Evolutionary conservation across 2,113 vertebrate genomes (phyloP).

Genomic region (Stomatorhinus ivindoensis): DNA sequence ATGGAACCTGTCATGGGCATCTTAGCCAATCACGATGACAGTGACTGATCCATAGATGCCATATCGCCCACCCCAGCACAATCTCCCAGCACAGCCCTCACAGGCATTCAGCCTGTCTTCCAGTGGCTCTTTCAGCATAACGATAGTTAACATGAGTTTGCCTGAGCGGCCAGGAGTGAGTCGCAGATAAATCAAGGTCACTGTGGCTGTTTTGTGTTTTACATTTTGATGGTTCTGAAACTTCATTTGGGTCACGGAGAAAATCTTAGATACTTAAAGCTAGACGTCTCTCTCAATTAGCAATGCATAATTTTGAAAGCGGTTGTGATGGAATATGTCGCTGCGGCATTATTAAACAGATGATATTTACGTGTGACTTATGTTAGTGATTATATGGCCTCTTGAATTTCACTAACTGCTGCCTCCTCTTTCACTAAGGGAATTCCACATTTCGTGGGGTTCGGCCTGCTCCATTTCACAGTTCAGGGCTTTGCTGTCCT

Average conservation of each 20-base stretch:
- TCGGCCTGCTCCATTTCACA: conserved; percentile 32
- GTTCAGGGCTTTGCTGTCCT: conserved; percentile 29
- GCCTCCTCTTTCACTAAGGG: conserved; percentile 12
- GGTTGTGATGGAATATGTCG: not conserved
- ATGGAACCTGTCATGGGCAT: conserved; percentile 30
- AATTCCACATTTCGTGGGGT: conserved; percentile 24
- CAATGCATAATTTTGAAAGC: not conserved
- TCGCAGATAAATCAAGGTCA: not conserved
- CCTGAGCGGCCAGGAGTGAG: not conserved
- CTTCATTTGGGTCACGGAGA: not conserved
- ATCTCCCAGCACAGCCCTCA: not conserved
- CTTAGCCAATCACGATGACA: conserved; percentile 27
- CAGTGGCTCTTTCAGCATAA: not conserved
- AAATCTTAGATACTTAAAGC: not conserved
- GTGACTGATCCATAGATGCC: conserved; percentile 35
- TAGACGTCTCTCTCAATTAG: not conserved
- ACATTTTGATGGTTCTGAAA: not conserved
- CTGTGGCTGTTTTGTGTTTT: not conserved
- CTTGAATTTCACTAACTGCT: conserved; percentile 30
- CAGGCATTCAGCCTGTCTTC: not conserved
- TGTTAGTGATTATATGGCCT: not conserved
- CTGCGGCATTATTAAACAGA: not conserved
- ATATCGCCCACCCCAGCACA: conserved; percentile 25
- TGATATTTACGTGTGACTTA: conserved; percentile 8
- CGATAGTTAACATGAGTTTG: not conserved